phyloP scores from a whole-genome alignment of 1,140 invertebrate genomes.

The Notospermus geniculatus region DNA sequence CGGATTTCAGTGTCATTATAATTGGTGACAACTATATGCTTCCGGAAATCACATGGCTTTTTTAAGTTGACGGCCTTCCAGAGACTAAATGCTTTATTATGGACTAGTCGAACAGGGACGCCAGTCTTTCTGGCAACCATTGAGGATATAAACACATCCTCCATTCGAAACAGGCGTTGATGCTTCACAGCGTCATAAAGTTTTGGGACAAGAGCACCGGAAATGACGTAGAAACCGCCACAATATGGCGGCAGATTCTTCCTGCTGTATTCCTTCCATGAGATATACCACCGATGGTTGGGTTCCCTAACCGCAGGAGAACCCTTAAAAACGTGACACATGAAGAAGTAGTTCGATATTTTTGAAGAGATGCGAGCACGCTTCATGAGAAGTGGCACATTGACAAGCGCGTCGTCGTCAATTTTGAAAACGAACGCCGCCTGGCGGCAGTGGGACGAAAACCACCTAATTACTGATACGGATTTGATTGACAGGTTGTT shows the following conservation, averaged over 20 bases:
- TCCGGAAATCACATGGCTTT: too few relatives aligned
- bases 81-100: too few relatives aligned
- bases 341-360: not conserved
- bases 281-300: constrained; percentile 6
- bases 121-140: constrained; percentile 1
- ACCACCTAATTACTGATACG: constrained; percentile 80
- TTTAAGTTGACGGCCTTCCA: too few relatives aligned
- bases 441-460: constrained; percentile 62
- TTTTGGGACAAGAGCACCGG: not conserved
- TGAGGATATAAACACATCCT: constrained; percentile 7
- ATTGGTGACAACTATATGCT: too few relatives aligned
- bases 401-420: constrained; percentile 82
- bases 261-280: not conserved
- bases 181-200: not conserved
- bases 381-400: constrained; percentile 57
- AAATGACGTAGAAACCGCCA: not conserved
- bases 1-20: too few relatives aligned
- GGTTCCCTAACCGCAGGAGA: not conserved
- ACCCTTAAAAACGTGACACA: not conserved
- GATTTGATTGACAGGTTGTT: constrained; percentile 56
- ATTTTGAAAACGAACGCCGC: constrained; percentile 76
- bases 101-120: too few relatives aligned
- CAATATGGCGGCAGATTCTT: constrained; percentile 8
- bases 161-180: not conserved
- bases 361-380: not conserved